Evolutionary conservation across 2,888 invertebrate species (phyloP), one percentile per base, ranked within the genome.

Genomic region (Thecophora atra): DNA sequence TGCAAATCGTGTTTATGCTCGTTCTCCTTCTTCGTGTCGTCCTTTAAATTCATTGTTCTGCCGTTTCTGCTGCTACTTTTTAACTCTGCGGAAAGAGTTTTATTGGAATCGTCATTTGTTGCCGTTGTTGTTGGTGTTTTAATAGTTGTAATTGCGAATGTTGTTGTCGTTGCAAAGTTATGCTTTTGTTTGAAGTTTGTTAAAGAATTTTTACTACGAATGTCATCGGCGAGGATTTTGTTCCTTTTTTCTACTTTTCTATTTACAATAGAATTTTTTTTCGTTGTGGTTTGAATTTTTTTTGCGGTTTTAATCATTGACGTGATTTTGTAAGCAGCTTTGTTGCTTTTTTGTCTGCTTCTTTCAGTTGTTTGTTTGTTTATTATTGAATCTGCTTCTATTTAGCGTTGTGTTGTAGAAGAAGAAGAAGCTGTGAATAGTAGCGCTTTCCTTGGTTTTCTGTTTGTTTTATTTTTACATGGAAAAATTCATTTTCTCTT

Each of bases 231-330:
- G 52, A 15, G 6, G 58, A 5, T 58, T 24, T 66, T 66, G 8
- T 15, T 65, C 47, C 26, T 26, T 66, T 66, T 52, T 65, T 63
- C 3, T 60, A 44, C 24, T 60, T 60, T 30, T 26, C 30, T 30
- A 15, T 60, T 26, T 60, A 37, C 6, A 37, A 37, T 8, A 37
- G 37, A 11, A 11, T 37, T 37, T 37, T n/a, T 15, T 2, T 51
- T 15, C n/a, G 65, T 52, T 28, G 37, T 52, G 13, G 15, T 19
- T 30, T 67, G n/a, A n/a, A n/a, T n/a, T 26, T 15, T 19, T 51
- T 52, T 28, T 67, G 67, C 37, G 37, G 68, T 68, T 68, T 58
- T 68, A 68, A 68, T 58, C 58, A 68, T 68, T 56, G 68, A 56
- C 56, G 68, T 42, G 37, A 24, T 24, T 54, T 26, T 37, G 15